phyloP scores from a whole-genome alignment of 2,797 vertebrate species.

The Falco biarmicus region DNA sequence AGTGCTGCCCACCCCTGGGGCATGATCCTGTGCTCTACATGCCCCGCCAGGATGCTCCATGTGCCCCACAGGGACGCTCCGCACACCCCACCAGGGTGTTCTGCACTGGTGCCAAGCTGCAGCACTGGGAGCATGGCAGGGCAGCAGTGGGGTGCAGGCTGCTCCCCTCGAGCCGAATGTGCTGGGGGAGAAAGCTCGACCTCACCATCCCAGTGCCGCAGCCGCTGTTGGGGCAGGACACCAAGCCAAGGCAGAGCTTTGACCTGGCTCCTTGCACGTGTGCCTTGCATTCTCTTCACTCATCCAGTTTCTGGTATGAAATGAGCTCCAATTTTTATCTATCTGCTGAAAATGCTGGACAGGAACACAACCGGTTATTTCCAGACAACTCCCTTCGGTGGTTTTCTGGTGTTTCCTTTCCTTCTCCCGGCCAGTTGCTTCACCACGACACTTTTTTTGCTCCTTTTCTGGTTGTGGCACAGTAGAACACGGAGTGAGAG shows the following conservation, averaged over 20 bases:
- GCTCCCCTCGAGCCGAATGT: accelerated
- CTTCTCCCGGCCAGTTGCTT: not conserved
- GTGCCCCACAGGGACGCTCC: not conserved
- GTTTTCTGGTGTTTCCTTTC: not conserved
- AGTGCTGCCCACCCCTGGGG: accelerated
- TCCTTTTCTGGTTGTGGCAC: not conserved
- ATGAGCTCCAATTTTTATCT: not conserved
- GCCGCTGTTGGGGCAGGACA: not conserved
- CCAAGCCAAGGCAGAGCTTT: not conserved
- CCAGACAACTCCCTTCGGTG: not conserved
- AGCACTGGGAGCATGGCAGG: accelerated
- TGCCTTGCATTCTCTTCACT: not conserved
- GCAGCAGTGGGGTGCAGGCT: not conserved
- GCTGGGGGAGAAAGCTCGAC: not conserved
- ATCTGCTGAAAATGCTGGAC: not conserved
- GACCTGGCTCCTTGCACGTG: accelerated
- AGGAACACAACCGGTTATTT: not conserved
- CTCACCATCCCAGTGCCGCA: accelerated
- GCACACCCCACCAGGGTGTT: no score
- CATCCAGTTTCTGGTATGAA: not conserved
- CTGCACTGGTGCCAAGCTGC: accelerated
- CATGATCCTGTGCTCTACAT: accelerated
- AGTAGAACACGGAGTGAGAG: not conserved
- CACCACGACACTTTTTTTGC: not conserved
- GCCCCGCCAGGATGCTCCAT: no score